Base-by-base conservation (phyloP, 1,140 invertebrate species). In the Megalopta genalis region DNA sequence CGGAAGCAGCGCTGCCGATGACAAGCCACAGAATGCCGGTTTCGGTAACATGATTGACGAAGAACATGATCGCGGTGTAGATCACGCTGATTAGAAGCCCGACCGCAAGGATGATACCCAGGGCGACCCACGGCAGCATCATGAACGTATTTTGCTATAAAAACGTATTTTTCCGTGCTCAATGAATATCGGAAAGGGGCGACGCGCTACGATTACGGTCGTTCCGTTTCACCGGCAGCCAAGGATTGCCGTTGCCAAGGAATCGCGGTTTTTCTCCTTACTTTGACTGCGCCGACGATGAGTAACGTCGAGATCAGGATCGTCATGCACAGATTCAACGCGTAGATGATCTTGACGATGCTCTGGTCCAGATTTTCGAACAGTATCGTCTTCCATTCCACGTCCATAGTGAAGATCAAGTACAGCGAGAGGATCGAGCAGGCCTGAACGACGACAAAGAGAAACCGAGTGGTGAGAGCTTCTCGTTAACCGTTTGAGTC, bases 121-220 rank as follows among this genome's bases (percentile, higher is more conserved):
- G 91, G 37, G 96, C 94, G 21, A 97, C 96, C 96, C 96, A 97
- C 42, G 96, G 96, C 27, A 97, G 92, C 96, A 97, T 97, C 81
- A 97, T 90, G 90, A 95, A 96, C 78, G 95, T 96, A 84, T 96
- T 96, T 88, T 95, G 94, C 96, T 97, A 91, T 9, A 94, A 93
- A 77, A 81, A 63, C 77, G 87, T 88, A 68, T 77, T 3, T 21
- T 16, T 52, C 16, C 16, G 0, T 52, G 5, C 5, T 16, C 14
- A 2, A 3, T 46, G 42, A 4, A 12, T 10, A 46, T 12, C 14
- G 10, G 12, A 14, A 46, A 12, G 42, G 10, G 10, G 0, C 9
- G 14, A 12, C 14, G 14, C 14, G 37, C 49, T 54, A 18, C n/a
- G n/a, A n/a, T 54, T 6, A 18, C 3, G 49, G 14, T 52, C 18